Evolutionary conservation across 2,113 vertebrate species (phyloP).

Genomic region (Pardalotus punctatus): DNA sequence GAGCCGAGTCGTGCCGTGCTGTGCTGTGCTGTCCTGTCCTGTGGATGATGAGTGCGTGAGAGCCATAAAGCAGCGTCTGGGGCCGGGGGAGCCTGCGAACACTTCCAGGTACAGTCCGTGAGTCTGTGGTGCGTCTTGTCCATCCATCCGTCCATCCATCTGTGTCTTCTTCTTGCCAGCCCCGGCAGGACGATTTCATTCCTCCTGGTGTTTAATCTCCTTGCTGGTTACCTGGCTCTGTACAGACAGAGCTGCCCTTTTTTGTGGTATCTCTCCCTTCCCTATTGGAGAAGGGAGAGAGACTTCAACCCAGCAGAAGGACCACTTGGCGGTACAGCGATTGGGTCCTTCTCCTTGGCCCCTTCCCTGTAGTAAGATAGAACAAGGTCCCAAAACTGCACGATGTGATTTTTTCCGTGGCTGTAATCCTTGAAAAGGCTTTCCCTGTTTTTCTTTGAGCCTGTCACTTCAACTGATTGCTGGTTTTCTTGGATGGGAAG

Average conservation of each 20-base stretch:
- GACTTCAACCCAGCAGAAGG: neutral
- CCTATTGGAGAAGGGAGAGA: neutral
- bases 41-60: neutral
- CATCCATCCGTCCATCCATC: fast-evolving
- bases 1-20: fast-evolving
- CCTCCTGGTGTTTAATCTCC: neutral
- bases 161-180: neutral
- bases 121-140: neutral
- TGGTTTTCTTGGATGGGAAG: neutral
- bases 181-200: neutral
- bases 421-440: neutral
- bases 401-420: neutral
- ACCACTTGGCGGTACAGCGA: neutral
- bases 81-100: neutral
- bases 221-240: neutral
- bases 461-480: fast-evolving
- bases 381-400: neutral
- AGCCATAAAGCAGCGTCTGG: neutral
- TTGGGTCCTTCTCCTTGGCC: neutral
- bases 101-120: neutral
- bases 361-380: neutral
- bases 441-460: neutral
- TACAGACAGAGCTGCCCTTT: neutral
- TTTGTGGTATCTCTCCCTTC: neutral
- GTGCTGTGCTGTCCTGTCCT: too few relatives aligned